phyloP scores from a whole-genome alignment of 2,888 invertebrate species.

The Caradrina clavipalpis region DNA sequence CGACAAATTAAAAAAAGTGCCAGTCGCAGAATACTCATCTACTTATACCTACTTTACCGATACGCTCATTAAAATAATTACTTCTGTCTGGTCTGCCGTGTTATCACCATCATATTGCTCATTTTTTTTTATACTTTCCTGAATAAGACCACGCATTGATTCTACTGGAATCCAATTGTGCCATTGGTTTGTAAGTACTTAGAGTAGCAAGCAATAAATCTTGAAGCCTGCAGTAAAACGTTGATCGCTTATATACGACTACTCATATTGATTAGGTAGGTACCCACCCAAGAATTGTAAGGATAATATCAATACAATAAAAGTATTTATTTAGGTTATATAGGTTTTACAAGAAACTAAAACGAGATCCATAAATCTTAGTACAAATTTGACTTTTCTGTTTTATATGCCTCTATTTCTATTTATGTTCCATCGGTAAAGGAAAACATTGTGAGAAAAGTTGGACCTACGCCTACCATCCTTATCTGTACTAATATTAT shows the following conservation, averaged over 20 bases:
- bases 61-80: slow-evolving; percentile 18
- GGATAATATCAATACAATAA: background rate
- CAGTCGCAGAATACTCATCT: background rate
- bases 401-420: too few species aligned
- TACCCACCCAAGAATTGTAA: slow-evolving; percentile 3
- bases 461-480: too few species aligned
- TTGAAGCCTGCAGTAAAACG: background rate
- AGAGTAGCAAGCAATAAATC: slow-evolving; percentile 29
- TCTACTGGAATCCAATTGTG: slow-evolving; percentile 18
- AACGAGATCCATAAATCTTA: background rate
- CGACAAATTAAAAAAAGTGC: background rate
- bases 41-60: background rate
- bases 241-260: background rate
- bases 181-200: background rate
- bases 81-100: slow-evolving; percentile 9
- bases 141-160: slow-evolving; percentile 37
- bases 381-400: too few species aligned
- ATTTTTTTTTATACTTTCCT: slow-evolving; percentile 18
- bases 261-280: slow-evolving; percentile 1
- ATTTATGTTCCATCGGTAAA: too few species aligned
- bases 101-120: slow-evolving; percentile 9
- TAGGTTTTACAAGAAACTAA: background rate
- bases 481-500: too few species aligned
- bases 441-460: too few species aligned
- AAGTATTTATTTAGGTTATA: background rate